Evolutionary conservation across 2,113 vertebrate genomes (phyloP), one percentile per base, ranked within the genome.

Genomic region (Carassius gibelio): DNA sequence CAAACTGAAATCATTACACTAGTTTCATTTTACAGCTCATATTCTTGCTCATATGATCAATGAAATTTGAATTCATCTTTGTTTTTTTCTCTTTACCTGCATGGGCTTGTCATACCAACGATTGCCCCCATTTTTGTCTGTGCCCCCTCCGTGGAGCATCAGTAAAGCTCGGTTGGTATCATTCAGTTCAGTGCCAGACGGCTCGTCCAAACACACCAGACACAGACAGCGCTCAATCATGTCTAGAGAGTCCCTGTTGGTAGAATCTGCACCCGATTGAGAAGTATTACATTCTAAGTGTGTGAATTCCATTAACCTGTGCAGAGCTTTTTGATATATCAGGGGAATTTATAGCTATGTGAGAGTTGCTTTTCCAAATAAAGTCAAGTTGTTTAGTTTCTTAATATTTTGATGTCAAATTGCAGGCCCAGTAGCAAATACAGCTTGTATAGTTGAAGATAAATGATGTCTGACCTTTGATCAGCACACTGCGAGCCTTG

Each of bases 61-160:
- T 23, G 55, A 1, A 23, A 52, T n/a, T 11, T 64, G 61, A 11
- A 45, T 74, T 26, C 42, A 71, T 45, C 48, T n/a, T 3, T 78
- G 3, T n/a, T n/a, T n/a, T 21, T 52, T 72, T 74, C 0, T 88
- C 92, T 42, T 42, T 90, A 99, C 98, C 98, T 99, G 98, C 94
- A 98, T 96, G 1, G 97, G 96, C 88, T 99, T 99, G 94, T 99
- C 98, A 0, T 99, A 99, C 98, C 98, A 99, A 8, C 98, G 97
- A 82, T 99, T 99, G 8, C 94, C 96, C 14, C 98, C 96, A 0
- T 97, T 98, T 76, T 89, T 95, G 30, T 92, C 89, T 76, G 82
- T 92, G 34, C 97, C 97, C 68, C 96, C 96, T 0, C 98, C 98
- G 0, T 99, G 98, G 3, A 99, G 95, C 93, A 99, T 95, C 71